A percentile compares a stretch with the other conserved stretches of the same genome.
Conservation (phyloP, 2,888 invertebrate species). For the Drosophila maculinotata region DNA sequence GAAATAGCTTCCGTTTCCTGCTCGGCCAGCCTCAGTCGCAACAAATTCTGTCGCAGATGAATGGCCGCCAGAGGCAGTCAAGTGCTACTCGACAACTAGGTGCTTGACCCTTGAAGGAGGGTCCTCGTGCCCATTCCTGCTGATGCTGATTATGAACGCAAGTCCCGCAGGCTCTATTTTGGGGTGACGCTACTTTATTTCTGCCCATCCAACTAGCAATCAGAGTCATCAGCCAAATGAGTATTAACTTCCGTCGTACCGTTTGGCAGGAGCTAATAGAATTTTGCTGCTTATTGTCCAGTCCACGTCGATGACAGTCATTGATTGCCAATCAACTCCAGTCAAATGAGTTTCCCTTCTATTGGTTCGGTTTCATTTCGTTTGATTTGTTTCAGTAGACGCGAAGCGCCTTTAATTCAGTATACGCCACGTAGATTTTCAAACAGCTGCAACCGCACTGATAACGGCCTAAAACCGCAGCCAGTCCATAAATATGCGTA, state of each 20-base stretch:
- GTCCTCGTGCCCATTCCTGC: conserved; percentile 5
- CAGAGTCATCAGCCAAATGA: conserved; percentile 58
- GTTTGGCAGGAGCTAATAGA: conserved; percentile 66
- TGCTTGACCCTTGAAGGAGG: conserved; percentile 77
- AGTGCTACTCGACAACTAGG: conserved; percentile 60
- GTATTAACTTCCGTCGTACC: conserved; percentile 59
- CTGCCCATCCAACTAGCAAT: conserved; percentile 36
- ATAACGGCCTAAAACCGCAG: conserved; percentile 37
- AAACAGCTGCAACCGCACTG: conserved; percentile 48
- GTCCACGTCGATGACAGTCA: conserved; percentile 48
- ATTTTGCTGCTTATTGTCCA: conserved; percentile 53
- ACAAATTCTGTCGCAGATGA: conserved; percentile 24
- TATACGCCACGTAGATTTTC: conserved; percentile 1
- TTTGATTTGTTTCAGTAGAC: conserved; percentile 10
- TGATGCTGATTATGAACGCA: conserved; percentile 19
- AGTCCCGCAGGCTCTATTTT: conserved; percentile 11
- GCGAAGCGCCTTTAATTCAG: background rate
- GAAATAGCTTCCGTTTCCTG: conserved; percentile 76
- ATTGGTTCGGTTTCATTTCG: conserved; percentile 38
- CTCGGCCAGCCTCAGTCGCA: conserved; percentile 27
- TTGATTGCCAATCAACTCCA: conserved; percentile 78
- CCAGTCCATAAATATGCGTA: conserved; percentile 18
- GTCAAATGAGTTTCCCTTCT: conserved; percentile 67
- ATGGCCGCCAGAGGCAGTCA: conserved; percentile 48
- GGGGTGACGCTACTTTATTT: conserved; percentile 26